A percentile compares a stretch with the other conserved stretches of the same genome.
Evolutionary conservation across 2,797 vertebrate species (phyloP).

Genomic region (Dendrocincla fuliginosa): DNA sequence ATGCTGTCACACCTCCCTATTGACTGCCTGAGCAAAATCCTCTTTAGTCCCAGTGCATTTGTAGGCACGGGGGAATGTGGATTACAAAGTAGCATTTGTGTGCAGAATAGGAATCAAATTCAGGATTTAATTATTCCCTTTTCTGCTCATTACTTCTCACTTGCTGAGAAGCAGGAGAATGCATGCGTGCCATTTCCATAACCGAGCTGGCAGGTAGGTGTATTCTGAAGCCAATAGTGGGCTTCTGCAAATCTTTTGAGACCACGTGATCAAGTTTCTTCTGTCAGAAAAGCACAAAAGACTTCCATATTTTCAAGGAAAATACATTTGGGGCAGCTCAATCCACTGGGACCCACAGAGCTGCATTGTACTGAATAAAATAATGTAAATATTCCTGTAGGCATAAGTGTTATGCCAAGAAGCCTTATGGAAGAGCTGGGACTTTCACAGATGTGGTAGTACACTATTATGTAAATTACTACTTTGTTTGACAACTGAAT

Average conservation of each 20-base stretch:
- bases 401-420: background rate
- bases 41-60: background rate
- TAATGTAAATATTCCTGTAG: slow-evolving; percentile 21
- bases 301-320: background rate
- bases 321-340: background rate
- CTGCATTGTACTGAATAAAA: background rate
- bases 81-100: background rate
- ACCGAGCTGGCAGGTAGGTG: background rate
- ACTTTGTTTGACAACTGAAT: slow-evolving; percentile 49
- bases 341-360: background rate
- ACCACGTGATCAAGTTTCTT: background rate
- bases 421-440: background rate
- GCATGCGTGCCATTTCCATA: background rate
- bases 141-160: background rate
- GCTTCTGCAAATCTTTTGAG: background rate
- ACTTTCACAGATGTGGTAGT: background rate
- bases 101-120: background rate
- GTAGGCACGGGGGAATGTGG: background rate
- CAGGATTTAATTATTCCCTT: background rate
- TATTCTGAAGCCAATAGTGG: background rate
- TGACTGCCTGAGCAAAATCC: background rate
- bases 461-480: slow-evolving; percentile 29
- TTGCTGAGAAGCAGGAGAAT: background rate
- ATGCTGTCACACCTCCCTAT: rapidly evolving
- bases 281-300: background rate